These are phyloP conservation scores for Chitala chitala DNA, from an alignment of 2,113 vertebrate species.

Conservation along the genomic window DNA sequence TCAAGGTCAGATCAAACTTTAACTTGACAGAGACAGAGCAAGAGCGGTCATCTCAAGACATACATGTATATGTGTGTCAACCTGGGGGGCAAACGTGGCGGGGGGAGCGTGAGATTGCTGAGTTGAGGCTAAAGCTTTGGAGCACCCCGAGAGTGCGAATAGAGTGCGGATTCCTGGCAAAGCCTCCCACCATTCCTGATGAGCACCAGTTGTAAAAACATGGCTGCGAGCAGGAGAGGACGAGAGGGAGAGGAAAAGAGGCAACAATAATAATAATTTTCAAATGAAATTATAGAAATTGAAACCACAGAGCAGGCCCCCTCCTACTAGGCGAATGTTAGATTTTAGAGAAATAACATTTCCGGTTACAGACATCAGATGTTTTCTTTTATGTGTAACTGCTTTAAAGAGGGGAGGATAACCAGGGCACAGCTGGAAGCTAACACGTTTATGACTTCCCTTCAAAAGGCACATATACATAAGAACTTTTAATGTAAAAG, in stretches of 20 bases:
- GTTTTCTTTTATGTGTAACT: conserved; percentile 17
- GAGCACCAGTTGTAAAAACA: conserved; percentile 32
- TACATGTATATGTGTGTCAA: no score
- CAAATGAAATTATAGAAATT: conserved; percentile 22
- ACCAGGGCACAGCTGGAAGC: not conserved
- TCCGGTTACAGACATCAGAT: conserved; percentile 8
- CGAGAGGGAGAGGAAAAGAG: not conserved
- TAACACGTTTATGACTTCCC: not conserved
- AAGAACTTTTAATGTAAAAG: not conserved
- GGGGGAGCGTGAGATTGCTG: not conserved
- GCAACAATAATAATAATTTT: conserved; percentile 13
- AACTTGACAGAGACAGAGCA: no score
- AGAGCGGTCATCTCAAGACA: no score
- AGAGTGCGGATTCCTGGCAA: not conserved
- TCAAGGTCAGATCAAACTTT: no score
- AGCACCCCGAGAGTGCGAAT: not conserved
- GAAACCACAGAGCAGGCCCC: not conserved
- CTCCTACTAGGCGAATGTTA: not conserved
- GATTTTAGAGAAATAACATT: conserved; percentile 16
- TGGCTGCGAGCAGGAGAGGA: not conserved
- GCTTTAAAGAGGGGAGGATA: not conserved
- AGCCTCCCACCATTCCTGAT: not conserved
- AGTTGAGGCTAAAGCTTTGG: not conserved
- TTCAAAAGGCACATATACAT: not conserved
- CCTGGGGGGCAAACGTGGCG: no score